Evolutionary conservation across 92 coral and sea anemone genomes (phyloP).

Genomic region (Palythoa heliodiscus): DNA sequence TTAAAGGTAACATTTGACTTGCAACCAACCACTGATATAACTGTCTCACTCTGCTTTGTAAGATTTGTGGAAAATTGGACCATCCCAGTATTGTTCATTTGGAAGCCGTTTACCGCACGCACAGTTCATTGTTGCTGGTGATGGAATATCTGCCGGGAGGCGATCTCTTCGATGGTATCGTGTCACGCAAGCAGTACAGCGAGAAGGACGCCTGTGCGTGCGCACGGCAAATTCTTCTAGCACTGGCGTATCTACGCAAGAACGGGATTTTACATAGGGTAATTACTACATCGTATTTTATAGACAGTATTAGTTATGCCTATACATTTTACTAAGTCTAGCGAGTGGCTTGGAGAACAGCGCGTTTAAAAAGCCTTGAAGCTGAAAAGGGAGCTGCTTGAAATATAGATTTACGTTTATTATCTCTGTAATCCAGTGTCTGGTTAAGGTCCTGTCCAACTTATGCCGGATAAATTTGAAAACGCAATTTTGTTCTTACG

Average conservation of each 20-base stretch:
- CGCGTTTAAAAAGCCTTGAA: too few species aligned
- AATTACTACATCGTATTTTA: not conserved
- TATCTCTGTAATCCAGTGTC: too few species aligned
- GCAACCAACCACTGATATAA: not conserved
- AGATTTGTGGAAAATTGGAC: conserved; percentile 72
- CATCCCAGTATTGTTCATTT: conserved; percentile 81
- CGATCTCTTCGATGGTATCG: conserved; percentile 96
- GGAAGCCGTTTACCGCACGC: conserved; percentile 79
- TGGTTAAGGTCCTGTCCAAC: too few species aligned
- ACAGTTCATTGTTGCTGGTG: conserved; percentile 69
- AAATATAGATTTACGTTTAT: too few species aligned
- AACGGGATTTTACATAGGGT: conserved; percentile 88
- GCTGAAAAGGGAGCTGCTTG: too few species aligned
- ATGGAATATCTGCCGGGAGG: conserved; percentile 95
- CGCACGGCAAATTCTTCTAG: conserved; percentile 77
- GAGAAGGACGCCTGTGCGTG: conserved; percentile 95
- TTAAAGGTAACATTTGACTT: too few species aligned
- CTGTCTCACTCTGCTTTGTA: not conserved
- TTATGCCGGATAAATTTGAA: too few species aligned
- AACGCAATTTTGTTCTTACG: too few species aligned
- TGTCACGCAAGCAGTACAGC: conserved; percentile 84
- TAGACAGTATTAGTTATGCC: too few species aligned
- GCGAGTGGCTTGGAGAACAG: too few species aligned
- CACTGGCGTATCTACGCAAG: conserved; percentile 71
- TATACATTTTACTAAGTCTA: too few species aligned